Evolutionary conservation across 1,140 invertebrate genomes (phyloP), one percentile per base, ranked within the genome.

Genomic region (Pogonomyrmex barbatus): DNA sequence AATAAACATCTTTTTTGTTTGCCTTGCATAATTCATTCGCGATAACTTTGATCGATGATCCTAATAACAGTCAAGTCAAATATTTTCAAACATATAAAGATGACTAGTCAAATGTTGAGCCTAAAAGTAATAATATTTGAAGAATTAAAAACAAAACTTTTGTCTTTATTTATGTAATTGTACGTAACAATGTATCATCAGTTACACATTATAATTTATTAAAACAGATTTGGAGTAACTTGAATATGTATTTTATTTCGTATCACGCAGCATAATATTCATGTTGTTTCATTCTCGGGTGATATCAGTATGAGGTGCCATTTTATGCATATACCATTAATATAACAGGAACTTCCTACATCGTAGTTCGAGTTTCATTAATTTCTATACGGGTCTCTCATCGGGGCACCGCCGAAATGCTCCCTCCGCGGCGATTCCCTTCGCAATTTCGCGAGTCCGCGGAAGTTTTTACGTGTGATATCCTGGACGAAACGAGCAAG

Each of bases 401-500:
- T 24, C 24, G 24, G 24, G 24, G 24, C 24, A 24, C n/a, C 6
- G 9, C 42, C 4, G 12, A 60, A 47, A 36, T 5, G 54, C 24
- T 73, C 12, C 6, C 17, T 8, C 2, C 45, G 70, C n/a, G 45
- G 17, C 30, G 42, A 2, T 56, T n/a, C 5, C 12, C 24, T 39
- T 82, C 47, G 10, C 5, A 24, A 65, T 58, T 45, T 70, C 62
- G 24, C 54, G 75, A 36, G 10, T 50, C 33, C 52, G 45, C 52
- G 45, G n/a, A 52, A 87, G 76, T 87, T 45, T 45, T n/a, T 39
- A 10, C 56, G 24, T 42, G 47, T 12, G 77, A 65, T 45, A 77
- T 77, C 58, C 12, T 58, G 33, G n/a, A 78, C 30, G 30, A 76
- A 65, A 79, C 71, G 67, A 73, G 47, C 24, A 42, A 87, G 87